Conservation (phyloP, 2,113 vertebrate genomes). For the Planiliza haematocheilus region DNA sequence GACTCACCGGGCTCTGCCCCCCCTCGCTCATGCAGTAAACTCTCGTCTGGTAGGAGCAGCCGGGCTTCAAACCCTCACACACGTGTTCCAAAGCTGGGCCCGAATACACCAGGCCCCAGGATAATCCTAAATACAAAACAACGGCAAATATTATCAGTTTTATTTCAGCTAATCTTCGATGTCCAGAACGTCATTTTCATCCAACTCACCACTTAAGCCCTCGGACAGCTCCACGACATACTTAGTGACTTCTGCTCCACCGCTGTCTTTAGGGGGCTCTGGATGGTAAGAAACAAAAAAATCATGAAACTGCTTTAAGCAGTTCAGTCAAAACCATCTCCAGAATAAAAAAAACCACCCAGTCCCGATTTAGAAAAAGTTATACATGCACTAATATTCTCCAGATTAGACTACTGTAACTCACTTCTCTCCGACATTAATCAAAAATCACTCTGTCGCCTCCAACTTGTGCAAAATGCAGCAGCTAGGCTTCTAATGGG, state of each 20-base stretch:
- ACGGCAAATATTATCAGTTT: neutral
- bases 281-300: constrained; percentile 42
- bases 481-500: too few relatives aligned
- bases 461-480: too few relatives aligned
- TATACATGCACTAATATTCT: too few relatives aligned
- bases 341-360: too few relatives aligned
- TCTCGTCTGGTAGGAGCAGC: constrained; percentile 89
- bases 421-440: too few relatives aligned
- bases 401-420: too few relatives aligned
- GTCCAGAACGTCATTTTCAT: neutral
- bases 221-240: constrained; percentile 93
- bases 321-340: too few relatives aligned
- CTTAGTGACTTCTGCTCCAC: constrained; percentile 90
- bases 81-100: constrained; percentile 90
- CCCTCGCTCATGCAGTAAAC: constrained; percentile 94
- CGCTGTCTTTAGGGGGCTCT: constrained; percentile 95
- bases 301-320: too few relatives aligned
- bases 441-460: too few relatives aligned
- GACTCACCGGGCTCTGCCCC: constrained; percentile 93
- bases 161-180: neutral
- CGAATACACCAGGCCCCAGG: constrained; percentile 92
- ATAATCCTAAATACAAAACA: constrained; percentile 82
- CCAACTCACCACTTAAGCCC: constrained; percentile 86
- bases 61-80: constrained; percentile 92
- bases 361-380: too few relatives aligned